Percentiles rank a stretch among this genome's conserved stretches.
Evolutionary conservation across 2,888 invertebrate species (phyloP).

Genomic region (Drosophila anomelani): DNA sequence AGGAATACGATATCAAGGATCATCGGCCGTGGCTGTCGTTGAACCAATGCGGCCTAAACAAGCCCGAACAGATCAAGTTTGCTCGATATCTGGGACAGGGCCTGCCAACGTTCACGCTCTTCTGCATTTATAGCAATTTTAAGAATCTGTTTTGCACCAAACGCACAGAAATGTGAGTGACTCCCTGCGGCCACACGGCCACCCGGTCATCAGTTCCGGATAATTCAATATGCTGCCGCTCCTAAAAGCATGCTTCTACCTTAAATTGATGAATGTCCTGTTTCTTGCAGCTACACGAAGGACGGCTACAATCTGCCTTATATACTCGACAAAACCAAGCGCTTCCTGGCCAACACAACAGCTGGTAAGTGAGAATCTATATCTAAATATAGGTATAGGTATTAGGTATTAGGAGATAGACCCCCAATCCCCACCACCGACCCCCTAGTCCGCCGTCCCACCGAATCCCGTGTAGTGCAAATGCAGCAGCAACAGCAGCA

Average conservation of each 20-base stretch:
- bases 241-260: slow-evolving; percentile 33
- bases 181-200: neutral
- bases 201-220: neutral
- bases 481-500: slow-evolving; percentile 76
- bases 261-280: slow-evolving; percentile 20
- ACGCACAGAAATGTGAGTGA: slow-evolving; percentile 84
- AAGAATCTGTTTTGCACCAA: slow-evolving; percentile 85
- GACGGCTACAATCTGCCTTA: slow-evolving; percentile 85
- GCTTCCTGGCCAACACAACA: slow-evolving; percentile 84
- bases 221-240: slow-evolving; percentile 8
- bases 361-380: slow-evolving; percentile 80
- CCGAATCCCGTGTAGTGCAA: slow-evolving; percentile 59
- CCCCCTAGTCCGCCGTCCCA: neutral
- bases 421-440: neutral
- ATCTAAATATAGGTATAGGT: slow-evolving; percentile 30
- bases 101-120: slow-evolving; percentile 84
- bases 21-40: slow-evolving; percentile 84
- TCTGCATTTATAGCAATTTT: slow-evolving; percentile 85
- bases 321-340: slow-evolving; percentile 84
- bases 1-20: slow-evolving; percentile 84
- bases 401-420: slow-evolving; percentile 11
- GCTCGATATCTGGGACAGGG: slow-evolving; percentile 84
- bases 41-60: slow-evolving; percentile 84
- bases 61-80: slow-evolving; percentile 84
- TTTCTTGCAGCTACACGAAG: slow-evolving; percentile 81